Evolutionary conservation across 2,888 invertebrate genomes (phyloP), one percentile per base, ranked within the genome.

Genomic region (Netelia melanura): DNA sequence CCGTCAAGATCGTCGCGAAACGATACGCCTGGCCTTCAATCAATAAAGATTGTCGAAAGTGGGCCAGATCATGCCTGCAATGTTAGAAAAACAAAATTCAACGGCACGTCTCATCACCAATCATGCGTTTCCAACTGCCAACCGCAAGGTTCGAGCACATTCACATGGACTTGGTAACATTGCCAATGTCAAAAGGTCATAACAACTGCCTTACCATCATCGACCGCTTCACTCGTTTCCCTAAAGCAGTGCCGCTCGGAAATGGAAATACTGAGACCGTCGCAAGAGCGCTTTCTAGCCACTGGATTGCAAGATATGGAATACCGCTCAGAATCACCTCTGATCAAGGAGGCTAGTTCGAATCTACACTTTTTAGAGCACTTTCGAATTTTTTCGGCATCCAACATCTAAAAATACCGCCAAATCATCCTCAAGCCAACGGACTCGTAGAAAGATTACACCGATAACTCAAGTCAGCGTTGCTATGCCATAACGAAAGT

Each of bases 1-100:
- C 89, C 0, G 25, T 71, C 0, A 88, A 87, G 25, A 30, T 93
- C 1, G 88, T 93, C 0, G 77, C 90, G 0, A 56, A 91, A 43
- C 86, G 92, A 0, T 93, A 89, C 70, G 90, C 93, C 0, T 93
- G 92, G 93, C 93, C 92, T 0, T 87, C 87, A 0, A 88, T 93
- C 0, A 87, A 76, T 6, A 89, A 3, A 70, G 85, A 38, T 70
- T 91, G 90, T 70, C 75, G 89, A 0, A 58, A 84, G 0, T 94
- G 93, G 77, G 76, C 77, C 1, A 25, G 21, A 25, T n/a, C 25
- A 23, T 82, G 84, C 30, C 10, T 62, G 14, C 23, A 64, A 3
- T 79, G 79, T 11, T 79, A 75, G 10, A 23, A 58, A 11, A 68
- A 48, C 9, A 79, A 83, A 38, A 54, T 75, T 11, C 21, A 68